Conservation (phyloP, 2,797 vertebrate genomes). For the Nasua narica region DNA sequence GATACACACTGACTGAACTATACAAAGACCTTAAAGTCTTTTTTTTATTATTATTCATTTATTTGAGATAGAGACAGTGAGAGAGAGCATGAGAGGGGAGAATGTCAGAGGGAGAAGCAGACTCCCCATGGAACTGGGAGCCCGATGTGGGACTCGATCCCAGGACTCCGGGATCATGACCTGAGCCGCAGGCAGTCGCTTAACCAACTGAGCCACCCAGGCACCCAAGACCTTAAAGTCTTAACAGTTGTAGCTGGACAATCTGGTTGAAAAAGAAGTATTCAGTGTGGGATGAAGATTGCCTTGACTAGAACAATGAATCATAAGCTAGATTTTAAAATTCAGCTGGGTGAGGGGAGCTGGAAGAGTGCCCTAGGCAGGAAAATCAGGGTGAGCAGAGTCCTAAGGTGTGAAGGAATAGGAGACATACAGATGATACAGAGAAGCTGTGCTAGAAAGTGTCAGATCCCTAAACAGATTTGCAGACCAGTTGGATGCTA, state of each 20-base stretch:
- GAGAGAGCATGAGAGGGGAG: too few relatives aligned
- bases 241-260: neutral
- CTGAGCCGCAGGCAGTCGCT: too few relatives aligned
- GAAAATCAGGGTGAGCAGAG: neutral
- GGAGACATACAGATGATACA: neutral
- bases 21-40: neutral
- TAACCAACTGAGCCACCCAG: too few relatives aligned
- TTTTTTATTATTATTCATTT: too few relatives aligned
- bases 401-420: neutral
- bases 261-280: neutral
- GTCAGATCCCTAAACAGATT: neutral
- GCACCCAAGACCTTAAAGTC: neutral
- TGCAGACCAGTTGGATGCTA: neutral
- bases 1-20: neutral
- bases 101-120: too few relatives aligned
- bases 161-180: too few relatives aligned
- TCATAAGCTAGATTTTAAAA: constrained; percentile 36
- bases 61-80: too few relatives aligned
- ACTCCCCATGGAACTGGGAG: too few relatives aligned
- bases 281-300: neutral
- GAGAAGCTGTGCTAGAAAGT: neutral
- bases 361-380: neutral
- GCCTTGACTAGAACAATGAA: constrained; percentile 44
- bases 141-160: too few relatives aligned
- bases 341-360: neutral